Conservation (phyloP, 2,113 vertebrate species). For the Dolichotis patagonum region DNA sequence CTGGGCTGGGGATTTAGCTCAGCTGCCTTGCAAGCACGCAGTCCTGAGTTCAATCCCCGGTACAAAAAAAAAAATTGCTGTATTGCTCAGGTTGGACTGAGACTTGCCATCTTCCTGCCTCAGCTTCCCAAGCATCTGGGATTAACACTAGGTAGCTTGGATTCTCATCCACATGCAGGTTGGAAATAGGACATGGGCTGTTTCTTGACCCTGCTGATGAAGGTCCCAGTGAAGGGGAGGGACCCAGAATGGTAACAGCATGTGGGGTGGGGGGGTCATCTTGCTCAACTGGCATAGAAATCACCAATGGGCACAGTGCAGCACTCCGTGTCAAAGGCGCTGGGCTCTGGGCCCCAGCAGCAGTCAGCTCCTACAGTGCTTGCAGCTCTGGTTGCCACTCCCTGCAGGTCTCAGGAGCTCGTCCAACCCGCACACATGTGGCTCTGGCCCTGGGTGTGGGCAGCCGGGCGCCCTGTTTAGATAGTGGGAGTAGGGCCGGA, state of each 20-base stretch:
- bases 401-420: background rate
- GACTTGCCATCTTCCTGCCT: background rate
- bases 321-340: background rate
- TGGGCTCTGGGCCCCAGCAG: background rate
- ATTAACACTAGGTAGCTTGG: background rate
- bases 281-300: background rate
- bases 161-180: background rate
- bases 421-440: background rate
- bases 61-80: too few species aligned
- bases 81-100: background rate
- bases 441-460: too few species aligned
- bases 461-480: background rate
- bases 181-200: background rate
- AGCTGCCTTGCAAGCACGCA: too few species aligned
- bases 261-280: accelerated
- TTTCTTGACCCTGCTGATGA: background rate
- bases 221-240: background rate
- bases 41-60: too few species aligned
- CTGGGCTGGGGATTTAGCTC: too few species aligned
- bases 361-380: background rate
- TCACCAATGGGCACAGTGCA: background rate
- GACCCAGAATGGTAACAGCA: background rate
- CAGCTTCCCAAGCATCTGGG: background rate
- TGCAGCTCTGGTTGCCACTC: background rate
- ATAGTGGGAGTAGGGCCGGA: background rate